phyloP scores from a whole-genome alignment of 2,888 invertebrate genomes.

The Apodemia duryi region DNA sequence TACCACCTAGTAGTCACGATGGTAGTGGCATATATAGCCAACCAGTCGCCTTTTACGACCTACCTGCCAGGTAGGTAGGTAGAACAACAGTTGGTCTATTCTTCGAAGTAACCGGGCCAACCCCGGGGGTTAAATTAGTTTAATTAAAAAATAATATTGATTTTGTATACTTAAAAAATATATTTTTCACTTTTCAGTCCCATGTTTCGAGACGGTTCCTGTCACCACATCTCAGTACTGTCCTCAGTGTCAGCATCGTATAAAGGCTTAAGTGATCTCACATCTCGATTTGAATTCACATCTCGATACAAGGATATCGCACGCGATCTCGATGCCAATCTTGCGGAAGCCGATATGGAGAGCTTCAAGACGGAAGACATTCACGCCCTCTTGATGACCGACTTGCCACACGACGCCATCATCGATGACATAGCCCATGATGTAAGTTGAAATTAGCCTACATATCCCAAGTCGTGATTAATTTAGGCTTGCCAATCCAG shows the following conservation, averaged over 20 bases:
- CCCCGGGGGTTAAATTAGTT: too few relatives aligned
- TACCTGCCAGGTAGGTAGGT: too few relatives aligned
- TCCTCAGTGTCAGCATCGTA: slow-evolving; percentile 90
- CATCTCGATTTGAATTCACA: slow-evolving; percentile 71
- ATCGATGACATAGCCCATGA: slow-evolving; percentile 70
- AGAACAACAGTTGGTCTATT: too few relatives aligned
- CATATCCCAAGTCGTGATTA: too few relatives aligned
- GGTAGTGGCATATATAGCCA: too few relatives aligned
- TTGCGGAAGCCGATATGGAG: slow-evolving; percentile 97
- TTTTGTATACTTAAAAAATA: not conserved
- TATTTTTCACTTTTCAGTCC: slow-evolving; percentile 64
- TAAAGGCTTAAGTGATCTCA: slow-evolving; percentile 82
- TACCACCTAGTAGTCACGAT: too few relatives aligned
- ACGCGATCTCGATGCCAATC: slow-evolving; percentile 93
- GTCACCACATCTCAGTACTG: slow-evolving; percentile 89
- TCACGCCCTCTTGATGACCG: slow-evolving; percentile 86
- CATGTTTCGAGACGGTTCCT: slow-evolving; percentile 88
- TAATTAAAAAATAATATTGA: not conserved
- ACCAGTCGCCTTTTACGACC: too few relatives aligned
- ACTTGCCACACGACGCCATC: slow-evolving; percentile 84
- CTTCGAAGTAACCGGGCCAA: too few relatives aligned
- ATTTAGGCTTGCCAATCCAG: too few relatives aligned
- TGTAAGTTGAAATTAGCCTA: slow-evolving; percentile 49
- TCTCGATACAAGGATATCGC: slow-evolving; percentile 91
- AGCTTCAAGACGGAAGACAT: slow-evolving; percentile 95